These are phyloP conservation scores for Papilio dardanus DNA, from an alignment of 1,140 invertebrate species.

Conservation along the genomic window DNA sequence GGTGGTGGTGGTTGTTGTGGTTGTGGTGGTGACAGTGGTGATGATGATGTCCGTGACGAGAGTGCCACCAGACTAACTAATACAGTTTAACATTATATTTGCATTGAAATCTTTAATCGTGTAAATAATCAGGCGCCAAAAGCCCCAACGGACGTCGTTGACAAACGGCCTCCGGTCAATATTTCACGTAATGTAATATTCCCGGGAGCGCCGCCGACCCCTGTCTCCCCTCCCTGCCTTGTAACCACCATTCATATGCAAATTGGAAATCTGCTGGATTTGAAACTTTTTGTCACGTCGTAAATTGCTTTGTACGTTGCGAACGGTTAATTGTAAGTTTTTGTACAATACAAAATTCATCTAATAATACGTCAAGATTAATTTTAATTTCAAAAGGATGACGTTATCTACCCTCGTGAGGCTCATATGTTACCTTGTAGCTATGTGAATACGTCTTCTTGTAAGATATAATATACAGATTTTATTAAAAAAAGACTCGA, in stretches of 20 bases:
- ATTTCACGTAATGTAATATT: slow-evolving; percentile 34
- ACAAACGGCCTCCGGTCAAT: slow-evolving; percentile 7
- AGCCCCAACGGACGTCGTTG: slow-evolving; percentile 14
- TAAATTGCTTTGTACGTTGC: slow-evolving; percentile 19
- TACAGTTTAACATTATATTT: background rate
- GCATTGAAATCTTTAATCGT: background rate
- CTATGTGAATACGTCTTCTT: too few relatives aligned
- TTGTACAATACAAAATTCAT: background rate
- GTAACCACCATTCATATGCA: slow-evolving; percentile 29
- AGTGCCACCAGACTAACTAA: too few relatives aligned
- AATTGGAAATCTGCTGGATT: slow-evolving; percentile 31
- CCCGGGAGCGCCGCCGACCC: background rate
- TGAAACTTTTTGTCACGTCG: slow-evolving; percentile 28
- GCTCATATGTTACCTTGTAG: too few relatives aligned
- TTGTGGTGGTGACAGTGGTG: too few relatives aligned
- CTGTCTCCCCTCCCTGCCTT: background rate
- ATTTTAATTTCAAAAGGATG: too few relatives aligned
- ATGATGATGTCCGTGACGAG: too few relatives aligned
- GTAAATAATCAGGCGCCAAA: slow-evolving; percentile 14
- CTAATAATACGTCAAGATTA: too few relatives aligned
- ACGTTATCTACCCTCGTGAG: too few relatives aligned
- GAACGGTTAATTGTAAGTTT: slow-evolving; percentile 10
- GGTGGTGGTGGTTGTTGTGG: too few relatives aligned
- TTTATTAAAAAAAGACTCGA: too few relatives aligned
- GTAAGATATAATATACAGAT: too few relatives aligned